A percentile compares a stretch with the other conserved stretches of the same genome.
Evolutionary conservation across 2,888 invertebrate species (phyloP).

Genomic region (Odontocerum albicorne): DNA sequence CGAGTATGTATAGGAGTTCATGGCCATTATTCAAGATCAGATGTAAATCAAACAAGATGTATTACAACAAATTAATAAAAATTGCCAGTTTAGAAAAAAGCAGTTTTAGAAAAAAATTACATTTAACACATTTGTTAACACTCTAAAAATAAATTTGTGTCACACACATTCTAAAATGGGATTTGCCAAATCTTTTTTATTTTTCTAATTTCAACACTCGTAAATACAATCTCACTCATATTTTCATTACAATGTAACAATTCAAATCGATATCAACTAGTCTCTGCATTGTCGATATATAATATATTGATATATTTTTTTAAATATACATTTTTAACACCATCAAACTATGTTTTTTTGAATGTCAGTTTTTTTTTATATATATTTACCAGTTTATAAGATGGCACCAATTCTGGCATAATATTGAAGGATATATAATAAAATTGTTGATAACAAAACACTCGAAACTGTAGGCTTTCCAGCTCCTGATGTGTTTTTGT

Average conservation of each 20-base stretch:
- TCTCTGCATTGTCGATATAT: slow-evolving; percentile 15
- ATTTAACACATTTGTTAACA: slow-evolving; percentile 9
- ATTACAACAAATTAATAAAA: no score
- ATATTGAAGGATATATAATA: slow-evolving; percentile 1
- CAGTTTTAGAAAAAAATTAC: no score
- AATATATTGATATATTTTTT: slow-evolving; percentile 20
- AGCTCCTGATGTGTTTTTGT: not conserved
- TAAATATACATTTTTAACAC: slow-evolving; percentile 21
- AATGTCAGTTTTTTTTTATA: not conserved
- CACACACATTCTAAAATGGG: slow-evolving; percentile 18
- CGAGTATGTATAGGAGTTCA: no score
- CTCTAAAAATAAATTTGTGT: slow-evolving; percentile 15
- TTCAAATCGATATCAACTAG: slow-evolving; percentile 13
- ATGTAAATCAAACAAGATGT: no score
- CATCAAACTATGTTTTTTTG: no score
- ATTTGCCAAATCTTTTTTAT: slow-evolving; percentile 9
- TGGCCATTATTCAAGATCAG: no score
- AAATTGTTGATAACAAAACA: not conserved
- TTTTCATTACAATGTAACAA: slow-evolving; percentile 14
- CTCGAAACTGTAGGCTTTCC: not conserved
- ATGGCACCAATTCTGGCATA: slow-evolving; percentile 9
- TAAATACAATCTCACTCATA: slow-evolving; percentile 19
- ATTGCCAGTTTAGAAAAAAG: no score
- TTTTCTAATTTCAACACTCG: slow-evolving; percentile 18
- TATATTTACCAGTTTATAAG: not conserved